A percentile compares a stretch with the other conserved stretches of the same genome.
These are phyloP conservation scores for Orcinus orca DNA, from an alignment of 2,113 vertebrate genomes.

Conservation along the genomic window DNA sequence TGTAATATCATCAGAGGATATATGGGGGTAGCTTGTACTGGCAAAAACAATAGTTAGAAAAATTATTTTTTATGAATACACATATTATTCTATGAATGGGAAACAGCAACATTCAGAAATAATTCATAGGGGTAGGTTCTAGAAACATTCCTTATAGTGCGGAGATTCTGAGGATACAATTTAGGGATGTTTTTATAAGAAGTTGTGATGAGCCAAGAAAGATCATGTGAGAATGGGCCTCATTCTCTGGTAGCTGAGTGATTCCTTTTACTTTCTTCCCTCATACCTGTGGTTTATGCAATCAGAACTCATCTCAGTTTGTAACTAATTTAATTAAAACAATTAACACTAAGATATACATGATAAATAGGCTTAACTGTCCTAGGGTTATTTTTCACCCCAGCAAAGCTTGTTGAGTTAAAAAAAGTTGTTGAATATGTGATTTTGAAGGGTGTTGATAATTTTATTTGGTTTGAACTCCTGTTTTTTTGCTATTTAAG, in stretches of 20 bases:
- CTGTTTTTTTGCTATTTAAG: not conserved
- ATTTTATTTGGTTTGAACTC: not conserved
- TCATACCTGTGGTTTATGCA: not conserved
- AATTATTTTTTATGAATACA: not conserved
- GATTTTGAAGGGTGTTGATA: not conserved
- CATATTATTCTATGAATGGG: not conserved
- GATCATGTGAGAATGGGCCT: not conserved
- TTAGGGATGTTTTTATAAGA: not conserved
- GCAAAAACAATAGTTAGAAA: slow-evolving; percentile 25
- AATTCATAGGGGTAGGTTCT: not conserved
- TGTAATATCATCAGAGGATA: not conserved
- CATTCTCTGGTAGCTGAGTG: not conserved
- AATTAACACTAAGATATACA: not conserved
- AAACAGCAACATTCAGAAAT: not conserved
- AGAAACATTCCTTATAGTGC: not conserved
- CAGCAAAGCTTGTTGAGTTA: not conserved
- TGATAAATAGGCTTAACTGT: not conserved
- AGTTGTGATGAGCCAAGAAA: not conserved
- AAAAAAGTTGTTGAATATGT: slow-evolving; percentile 1
- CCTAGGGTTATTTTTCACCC: not conserved
- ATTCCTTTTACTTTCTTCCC: not conserved
- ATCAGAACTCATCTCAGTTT: not conserved
- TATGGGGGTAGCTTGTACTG: not conserved
- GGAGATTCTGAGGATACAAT: not conserved
- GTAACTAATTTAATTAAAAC: not conserved